These are phyloP conservation scores for Apostichopus parvimensis DNA, from an alignment of 35 echinoderm and acorn worm genomes.

Conservation along the genomic window DNA sequence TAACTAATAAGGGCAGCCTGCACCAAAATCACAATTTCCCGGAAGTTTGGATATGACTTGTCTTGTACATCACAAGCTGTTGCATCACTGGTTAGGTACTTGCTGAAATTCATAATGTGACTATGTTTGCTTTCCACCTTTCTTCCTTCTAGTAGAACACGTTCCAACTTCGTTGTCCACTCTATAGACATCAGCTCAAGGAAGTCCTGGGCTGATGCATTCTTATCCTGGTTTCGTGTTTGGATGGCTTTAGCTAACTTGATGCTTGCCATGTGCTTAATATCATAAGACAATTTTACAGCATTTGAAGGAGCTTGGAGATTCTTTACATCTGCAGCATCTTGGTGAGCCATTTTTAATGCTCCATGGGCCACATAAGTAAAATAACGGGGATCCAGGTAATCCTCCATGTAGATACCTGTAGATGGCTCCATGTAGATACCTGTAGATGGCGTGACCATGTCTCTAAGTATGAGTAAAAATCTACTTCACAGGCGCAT, in stretches of 20 bases:
- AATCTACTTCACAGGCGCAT: constrained; percentile 53
- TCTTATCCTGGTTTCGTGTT: background rate
- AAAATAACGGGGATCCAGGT: constrained; percentile 46
- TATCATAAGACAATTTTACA: constrained; percentile 48
- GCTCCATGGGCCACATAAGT: constrained; percentile 24
- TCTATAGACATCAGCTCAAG: constrained; percentile 39
- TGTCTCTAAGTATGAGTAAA: constrained; percentile 19
- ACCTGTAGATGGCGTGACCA: constrained; percentile 32
- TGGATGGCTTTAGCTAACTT: constrained; percentile 48
- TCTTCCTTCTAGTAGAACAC: constrained; percentile 22
- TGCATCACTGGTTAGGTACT: constrained; percentile 29
- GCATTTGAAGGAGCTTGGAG: constrained; percentile 57
- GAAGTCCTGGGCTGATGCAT: constrained; percentile 35
- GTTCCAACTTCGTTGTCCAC: constrained; percentile 47
- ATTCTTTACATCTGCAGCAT: constrained; percentile 36
- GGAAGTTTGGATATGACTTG: constrained; percentile 57
- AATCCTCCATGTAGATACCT: constrained; percentile 26
- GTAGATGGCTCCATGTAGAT: too few species aligned
- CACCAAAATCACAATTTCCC: constrained; percentile 31
- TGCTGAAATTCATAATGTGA: constrained; percentile 33
- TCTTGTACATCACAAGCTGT: constrained; percentile 18
- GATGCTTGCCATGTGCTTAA: constrained; percentile 51
- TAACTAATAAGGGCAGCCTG: constrained; percentile 32
- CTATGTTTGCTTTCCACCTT: constrained; percentile 18
- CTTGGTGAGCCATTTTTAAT: constrained; percentile 31